Percentiles rank a stretch among this genome's conserved stretches.
phyloP scores from a whole-genome alignment of 2,797 vertebrate genomes.

The Gymnodraco acuticeps region DNA sequence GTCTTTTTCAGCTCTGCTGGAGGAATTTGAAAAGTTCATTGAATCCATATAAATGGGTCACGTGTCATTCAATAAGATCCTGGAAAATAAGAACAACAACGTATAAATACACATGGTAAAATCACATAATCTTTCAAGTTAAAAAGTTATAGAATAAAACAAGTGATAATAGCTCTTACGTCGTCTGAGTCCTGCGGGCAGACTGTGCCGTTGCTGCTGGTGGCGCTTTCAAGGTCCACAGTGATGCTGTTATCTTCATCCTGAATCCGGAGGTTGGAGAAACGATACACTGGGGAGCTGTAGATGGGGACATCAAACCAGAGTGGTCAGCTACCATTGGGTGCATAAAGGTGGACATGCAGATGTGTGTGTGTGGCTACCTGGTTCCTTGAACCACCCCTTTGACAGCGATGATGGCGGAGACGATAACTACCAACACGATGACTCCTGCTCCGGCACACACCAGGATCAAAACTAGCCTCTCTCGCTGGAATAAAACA shows the following conservation, averaged over 20 bases:
- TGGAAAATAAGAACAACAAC: slow-evolving; percentile 47
- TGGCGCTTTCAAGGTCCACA: slow-evolving; percentile 60
- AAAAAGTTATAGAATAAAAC: not conserved
- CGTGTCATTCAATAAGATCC: slow-evolving; percentile 80
- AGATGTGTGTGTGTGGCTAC: slow-evolving; percentile 54
- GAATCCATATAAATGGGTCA: slow-evolving; percentile 1
- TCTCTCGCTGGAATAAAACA: slow-evolving; percentile 72
- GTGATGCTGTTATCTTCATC: slow-evolving; percentile 68
- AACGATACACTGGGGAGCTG: slow-evolving; percentile 81
- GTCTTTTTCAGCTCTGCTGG: slow-evolving; percentile 30
- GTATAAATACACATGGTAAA: not conserved
- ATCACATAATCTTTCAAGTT: not conserved
- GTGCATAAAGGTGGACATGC: not conserved
- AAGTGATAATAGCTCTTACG: slow-evolving; percentile 53
- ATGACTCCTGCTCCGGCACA: slow-evolving; percentile 73
- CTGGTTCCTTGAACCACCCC: slow-evolving; percentile 73
- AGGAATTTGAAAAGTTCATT: not conserved
- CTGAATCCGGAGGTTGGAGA: slow-evolving; percentile 82
- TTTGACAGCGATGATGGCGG: slow-evolving; percentile 70
- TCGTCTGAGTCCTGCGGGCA: slow-evolving; percentile 82
- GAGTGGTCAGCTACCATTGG: not conserved
- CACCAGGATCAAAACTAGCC: slow-evolving; percentile 80
- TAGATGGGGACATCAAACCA: slow-evolving; percentile 24
- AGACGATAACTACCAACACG: slow-evolving; percentile 64
- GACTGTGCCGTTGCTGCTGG: slow-evolving; percentile 71